Base-by-base conservation (phyloP, 1,140 invertebrate species). In the Leptopilina clavipes region DNA sequence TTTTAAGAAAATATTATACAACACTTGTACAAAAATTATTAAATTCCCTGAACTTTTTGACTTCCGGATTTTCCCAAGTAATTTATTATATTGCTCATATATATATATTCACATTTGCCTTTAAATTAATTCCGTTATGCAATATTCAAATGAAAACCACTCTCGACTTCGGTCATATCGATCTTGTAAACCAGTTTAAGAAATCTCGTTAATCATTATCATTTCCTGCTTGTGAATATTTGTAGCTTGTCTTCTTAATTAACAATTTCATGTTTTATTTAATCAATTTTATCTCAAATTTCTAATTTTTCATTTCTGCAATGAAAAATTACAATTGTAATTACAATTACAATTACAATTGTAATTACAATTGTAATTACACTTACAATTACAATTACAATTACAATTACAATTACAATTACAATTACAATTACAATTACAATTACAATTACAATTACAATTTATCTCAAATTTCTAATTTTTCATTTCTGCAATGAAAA, bases 51-150 rank as follows among this genome's bases (percentile, higher is more conserved):
- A 31, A 65, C 59, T 65, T 65, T 37, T 8, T 31, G 25, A 65
- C 59, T 65, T 65, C 22, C 59, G 59, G 59, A 25, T 65, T 65
- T 31, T 65, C 12, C 14, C 5, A 7, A 65, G 11, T 31, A n/a
- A n/a, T 5, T 12, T n/a, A 31, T 31, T 14, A 8, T 14, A 12
- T n/a, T 31, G 22, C 56, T 65, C 56, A 22, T 40, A 9, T 40
- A 40, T 40, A 40, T 9, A 25, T 25, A 25, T 19, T 19, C 8
- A 52, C 17, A 52, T 65, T 31, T 31, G 25, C 12, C 25, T 65
- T n/a, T 37, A 37, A 31, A 65, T 65, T 65, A 65, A 65, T 65
- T 65, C 59, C 25, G 11, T 65, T 65, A 31, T 65, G 59, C 25
- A 31, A 65, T 65, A n/a, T 14, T 31, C 11, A 31, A 18, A 19